Evolutionary conservation across 2,888 invertebrate species (phyloP).

Genomic region (Phytoseiulus persimilis): DNA sequence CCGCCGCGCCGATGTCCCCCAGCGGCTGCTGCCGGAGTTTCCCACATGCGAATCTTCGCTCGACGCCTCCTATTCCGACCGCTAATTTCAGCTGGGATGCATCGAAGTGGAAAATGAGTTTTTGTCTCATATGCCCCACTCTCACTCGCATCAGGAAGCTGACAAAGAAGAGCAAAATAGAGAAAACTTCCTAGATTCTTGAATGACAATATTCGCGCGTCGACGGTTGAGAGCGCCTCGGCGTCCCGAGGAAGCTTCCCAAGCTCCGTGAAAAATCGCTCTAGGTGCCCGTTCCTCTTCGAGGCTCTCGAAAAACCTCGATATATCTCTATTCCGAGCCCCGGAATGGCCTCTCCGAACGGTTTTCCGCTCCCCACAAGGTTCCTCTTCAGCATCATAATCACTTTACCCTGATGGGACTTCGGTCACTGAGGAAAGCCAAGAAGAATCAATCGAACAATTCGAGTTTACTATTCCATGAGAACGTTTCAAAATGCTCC

Average conservation of each 20-base stretch:
- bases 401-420: too few species aligned
- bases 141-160: background rate
- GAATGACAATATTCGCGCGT: background rate
- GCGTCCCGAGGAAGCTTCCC: background rate
- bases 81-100: background rate
- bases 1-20: background rate
- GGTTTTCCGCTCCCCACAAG: too few species aligned
- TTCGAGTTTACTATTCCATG: too few species aligned
- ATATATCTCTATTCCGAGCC: too few species aligned
- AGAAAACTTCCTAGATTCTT: background rate
- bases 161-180: background rate
- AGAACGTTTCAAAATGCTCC: too few species aligned
- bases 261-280: background rate
- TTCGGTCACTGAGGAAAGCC: too few species aligned
- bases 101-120: slow-evolving; percentile 39
- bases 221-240: background rate
- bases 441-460: too few species aligned
- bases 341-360: too few species aligned
- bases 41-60: background rate
- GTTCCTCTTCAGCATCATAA: too few species aligned
- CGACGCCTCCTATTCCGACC: background rate
- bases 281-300: too few species aligned
- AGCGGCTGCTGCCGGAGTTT: background rate
- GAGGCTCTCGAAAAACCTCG: too few species aligned
- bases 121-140: slow-evolving; percentile 22